Conservation (phyloP, 1,140 invertebrate species). For the Zaprionus lachaisei region DNA sequence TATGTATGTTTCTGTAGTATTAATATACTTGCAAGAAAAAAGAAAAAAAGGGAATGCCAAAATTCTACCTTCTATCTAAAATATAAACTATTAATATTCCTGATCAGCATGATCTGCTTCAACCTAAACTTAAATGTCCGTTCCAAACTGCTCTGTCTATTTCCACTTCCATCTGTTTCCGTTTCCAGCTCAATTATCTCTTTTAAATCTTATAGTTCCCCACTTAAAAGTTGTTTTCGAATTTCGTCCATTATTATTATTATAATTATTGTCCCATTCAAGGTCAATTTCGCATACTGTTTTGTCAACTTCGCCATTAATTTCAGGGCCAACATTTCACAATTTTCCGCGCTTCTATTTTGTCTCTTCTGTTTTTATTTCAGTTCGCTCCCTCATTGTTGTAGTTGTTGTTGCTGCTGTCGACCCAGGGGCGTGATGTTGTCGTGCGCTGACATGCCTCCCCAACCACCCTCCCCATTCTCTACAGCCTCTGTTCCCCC, state of each 20-base stretch:
- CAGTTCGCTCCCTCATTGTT: constrained; percentile 27
- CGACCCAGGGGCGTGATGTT: constrained; percentile 63
- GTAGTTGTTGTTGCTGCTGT: constrained; percentile 42
- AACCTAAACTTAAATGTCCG: too few relatives aligned
- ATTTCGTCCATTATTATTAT: constrained; percentile 22
- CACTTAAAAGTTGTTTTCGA: neutral
- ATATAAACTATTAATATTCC: too few relatives aligned
- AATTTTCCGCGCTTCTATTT: constrained; percentile 23
- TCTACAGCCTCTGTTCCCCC: neutral
- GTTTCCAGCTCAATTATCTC: neutral
- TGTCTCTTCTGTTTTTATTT: constrained; percentile 1
- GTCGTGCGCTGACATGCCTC: constrained; percentile 70
- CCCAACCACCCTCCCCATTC: neutral
- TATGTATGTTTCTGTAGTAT: too few relatives aligned
- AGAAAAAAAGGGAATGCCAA: too few relatives aligned
- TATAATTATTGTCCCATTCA: constrained; percentile 24
- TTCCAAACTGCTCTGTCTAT: too few relatives aligned
- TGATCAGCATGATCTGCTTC: too few relatives aligned
- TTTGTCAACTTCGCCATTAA: constrained; percentile 37
- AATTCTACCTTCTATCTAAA: too few relatives aligned
- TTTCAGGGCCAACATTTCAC: constrained; percentile 33
- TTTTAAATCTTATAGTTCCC: neutral
- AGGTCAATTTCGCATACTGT: constrained; percentile 28
- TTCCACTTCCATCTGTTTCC: too few relatives aligned
- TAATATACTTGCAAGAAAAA: too few relatives aligned